Conservation (phyloP, 1,140 invertebrate genomes). For the Schlechtendalia chinensis region DNA sequence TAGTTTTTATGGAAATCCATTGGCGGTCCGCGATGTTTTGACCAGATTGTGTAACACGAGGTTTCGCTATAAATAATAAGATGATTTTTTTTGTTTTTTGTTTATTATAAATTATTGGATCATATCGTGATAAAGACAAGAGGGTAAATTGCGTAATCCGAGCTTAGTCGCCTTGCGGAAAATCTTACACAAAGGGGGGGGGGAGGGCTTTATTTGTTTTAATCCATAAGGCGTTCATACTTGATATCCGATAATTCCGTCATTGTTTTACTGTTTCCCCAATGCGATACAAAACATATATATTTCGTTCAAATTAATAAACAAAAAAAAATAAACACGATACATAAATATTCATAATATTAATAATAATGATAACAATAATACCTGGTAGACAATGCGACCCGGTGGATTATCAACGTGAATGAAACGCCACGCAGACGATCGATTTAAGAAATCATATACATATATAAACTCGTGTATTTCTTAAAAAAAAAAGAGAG, state of each 20-base stretch:
- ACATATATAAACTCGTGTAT: no score
- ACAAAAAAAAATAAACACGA: not conserved
- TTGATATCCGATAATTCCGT: not conserved
- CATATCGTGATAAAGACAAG: not conserved
- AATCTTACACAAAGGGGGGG: not conserved
- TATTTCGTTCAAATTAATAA: not conserved
- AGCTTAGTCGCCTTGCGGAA: not conserved
- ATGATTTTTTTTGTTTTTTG: not conserved
- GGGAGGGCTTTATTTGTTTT: slow-evolving; percentile 11
- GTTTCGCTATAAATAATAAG: not conserved
- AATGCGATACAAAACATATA: not conserved
- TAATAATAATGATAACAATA: no score
- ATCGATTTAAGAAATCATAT: no score
- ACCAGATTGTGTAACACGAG: not conserved
- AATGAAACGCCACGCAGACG: no score
- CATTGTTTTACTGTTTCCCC: not conserved
- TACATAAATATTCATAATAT: not conserved
- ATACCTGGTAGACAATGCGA: not conserved
- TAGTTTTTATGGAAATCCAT: not conserved
- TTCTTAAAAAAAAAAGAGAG: no score
- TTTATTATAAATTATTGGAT: slow-evolving; percentile 19
- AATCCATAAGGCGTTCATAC: not conserved
- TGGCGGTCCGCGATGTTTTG: not conserved
- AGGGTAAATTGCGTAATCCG: not conserved
- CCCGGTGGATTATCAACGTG: not conserved